phyloP scores from a whole-genome alignment of 2,888 invertebrate genomes.

The Chrysotoxum bicinctum region DNA sequence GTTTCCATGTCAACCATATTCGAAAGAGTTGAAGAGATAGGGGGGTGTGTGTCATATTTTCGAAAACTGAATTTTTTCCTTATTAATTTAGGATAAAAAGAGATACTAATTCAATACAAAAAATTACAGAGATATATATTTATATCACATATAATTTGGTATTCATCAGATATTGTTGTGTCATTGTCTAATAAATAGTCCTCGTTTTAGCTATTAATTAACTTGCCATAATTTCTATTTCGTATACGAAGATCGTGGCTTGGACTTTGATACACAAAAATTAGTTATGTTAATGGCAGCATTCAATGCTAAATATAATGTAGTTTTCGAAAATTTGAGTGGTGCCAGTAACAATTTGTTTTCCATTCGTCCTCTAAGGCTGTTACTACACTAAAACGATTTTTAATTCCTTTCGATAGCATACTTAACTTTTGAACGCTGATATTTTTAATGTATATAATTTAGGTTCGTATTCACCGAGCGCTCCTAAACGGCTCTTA shows the following conservation, averaged over 20 bases:
- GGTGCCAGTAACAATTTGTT: not conserved
- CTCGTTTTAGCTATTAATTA: constrained; percentile 19
- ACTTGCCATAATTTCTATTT: constrained; percentile 52
- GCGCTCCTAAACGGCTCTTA: too few species aligned
- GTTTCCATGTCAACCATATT: constrained; percentile 45
- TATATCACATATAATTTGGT: not conserved
- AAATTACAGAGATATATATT: constrained; percentile 32
- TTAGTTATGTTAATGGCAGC: not conserved
- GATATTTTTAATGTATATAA: too few species aligned
- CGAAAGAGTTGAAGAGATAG: constrained; percentile 34
- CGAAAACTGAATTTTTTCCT: not conserved
- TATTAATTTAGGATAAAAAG: not conserved
- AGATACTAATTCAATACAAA: not conserved
- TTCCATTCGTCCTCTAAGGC: too few species aligned
- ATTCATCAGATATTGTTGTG: not conserved
- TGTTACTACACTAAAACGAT: too few species aligned
- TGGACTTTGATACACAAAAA: constrained; percentile 19
- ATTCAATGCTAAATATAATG: not conserved
- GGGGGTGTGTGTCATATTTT: constrained; percentile 2
- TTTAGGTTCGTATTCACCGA: too few species aligned
- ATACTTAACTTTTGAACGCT: too few species aligned
- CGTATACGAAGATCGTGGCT: constrained; percentile 6
- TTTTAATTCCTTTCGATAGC: too few species aligned
- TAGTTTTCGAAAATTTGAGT: not conserved
- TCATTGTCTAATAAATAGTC: constrained; percentile 25